Evolutionary conservation across 2,113 vertebrate species (phyloP), one percentile per base, ranked within the genome.

Genomic region (Hypocryptadius cinnamomeus): DNA sequence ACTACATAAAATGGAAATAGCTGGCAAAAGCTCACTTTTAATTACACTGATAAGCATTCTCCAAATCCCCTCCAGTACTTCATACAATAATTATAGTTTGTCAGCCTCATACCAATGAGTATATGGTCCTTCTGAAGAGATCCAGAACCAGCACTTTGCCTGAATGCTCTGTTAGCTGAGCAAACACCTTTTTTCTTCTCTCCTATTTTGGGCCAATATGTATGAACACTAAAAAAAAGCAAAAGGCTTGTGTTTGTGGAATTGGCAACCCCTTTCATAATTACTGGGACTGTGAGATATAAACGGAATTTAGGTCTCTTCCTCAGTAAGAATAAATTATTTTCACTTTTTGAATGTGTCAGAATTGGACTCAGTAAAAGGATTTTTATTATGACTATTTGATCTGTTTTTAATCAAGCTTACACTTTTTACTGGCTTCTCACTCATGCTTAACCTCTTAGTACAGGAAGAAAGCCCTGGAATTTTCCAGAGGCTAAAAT

Each of bases 1-100:
- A 95, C 89, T 64, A 89, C 35, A 61, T 85, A 92, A 91, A 90
- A 93, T 12, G 48, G 91, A 93, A 97, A 93, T 79, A 92, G 64
- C 87, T 65, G 78, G 66, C 73, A 93, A 95, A 94, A 83, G 15
- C 53, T 95, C 53, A 51, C 44, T 95, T 96, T 93, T 94, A 96
- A 96, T 95, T 94, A 95, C 61, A 72, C 68, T 94, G 83, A 91
- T 83, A 80, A 95, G 74, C 60, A 31, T 79, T 85, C 71, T 94
- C 74, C 65, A 81, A 84, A 93, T 87, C 69, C 31, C 73, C 35
- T 95, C 69, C 63, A 91, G 70, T 88, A 87, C 66, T 85, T 95
- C 77, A 61, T 66, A 84, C 44, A 77, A 83, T 92, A 96, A 96
- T 96, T 95, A 93, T 13, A 87, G 61, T 94, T 93, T 95, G 57